These are phyloP conservation scores for Aurelia coerulea DNA, from an alignment of 30 jellyfish, hydroid and myxozoan genomes.

Conservation along the genomic window DNA sequence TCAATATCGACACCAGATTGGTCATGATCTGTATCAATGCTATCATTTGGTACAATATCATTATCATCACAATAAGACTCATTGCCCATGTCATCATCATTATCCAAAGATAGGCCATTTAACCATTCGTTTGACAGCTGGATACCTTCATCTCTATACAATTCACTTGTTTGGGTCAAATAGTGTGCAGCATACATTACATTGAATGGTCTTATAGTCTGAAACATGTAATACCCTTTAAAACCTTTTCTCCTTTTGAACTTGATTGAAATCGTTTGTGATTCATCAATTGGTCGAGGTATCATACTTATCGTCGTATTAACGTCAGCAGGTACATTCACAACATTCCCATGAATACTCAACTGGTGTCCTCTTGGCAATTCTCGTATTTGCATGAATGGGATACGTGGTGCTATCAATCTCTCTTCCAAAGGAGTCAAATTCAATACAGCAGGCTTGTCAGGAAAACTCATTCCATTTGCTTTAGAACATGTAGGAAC, in stretches of 20 bases:
- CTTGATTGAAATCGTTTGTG: conserved; percentile 38
- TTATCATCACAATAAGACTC: neutral
- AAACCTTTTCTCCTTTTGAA: neutral
- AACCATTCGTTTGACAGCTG: neutral
- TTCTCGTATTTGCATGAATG: conserved; percentile 54
- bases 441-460: conserved; percentile 1
- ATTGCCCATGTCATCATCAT: too few relatives aligned
- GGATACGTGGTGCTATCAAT: conserved; percentile 41
- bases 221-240: conserved; percentile 1
- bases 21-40: neutral
- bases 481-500: conserved; percentile 11
- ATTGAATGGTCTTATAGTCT: conserved; percentile 15
- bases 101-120: neutral
- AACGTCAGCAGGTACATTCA: conserved; percentile 68
- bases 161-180: conserved; percentile 14
- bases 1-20: neutral
- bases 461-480: conserved; percentile 28
- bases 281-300: conserved; percentile 24
- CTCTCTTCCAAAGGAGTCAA: conserved; percentile 44
- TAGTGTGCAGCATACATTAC: conserved; percentile 35
- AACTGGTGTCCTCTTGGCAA: conserved; percentile 56
- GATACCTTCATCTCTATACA: conserved; percentile 27
- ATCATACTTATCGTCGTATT: neutral
- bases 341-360: conserved; percentile 50
- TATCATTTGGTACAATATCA: neutral